A percentile compares a stretch with the other conserved stretches of the same genome.
Conservation (phyloP, 2,888 invertebrate genomes). For the Philereme vetulata region DNA sequence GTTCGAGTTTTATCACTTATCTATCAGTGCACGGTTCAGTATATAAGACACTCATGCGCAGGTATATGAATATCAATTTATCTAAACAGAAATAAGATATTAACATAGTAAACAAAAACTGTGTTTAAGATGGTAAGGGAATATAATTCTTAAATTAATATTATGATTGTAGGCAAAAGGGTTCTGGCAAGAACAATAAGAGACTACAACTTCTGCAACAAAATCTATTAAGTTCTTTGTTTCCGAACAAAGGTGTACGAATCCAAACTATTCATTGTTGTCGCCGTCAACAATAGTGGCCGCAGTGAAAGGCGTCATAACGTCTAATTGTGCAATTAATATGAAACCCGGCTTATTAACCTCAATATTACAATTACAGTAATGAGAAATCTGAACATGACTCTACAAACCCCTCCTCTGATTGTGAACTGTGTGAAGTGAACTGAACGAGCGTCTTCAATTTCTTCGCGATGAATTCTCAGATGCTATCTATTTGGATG, state of each 20-base stretch:
- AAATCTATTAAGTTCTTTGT: constrained; percentile 33
- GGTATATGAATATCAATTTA: too few species aligned
- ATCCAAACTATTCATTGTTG: constrained; percentile 56
- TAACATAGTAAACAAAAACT: too few species aligned
- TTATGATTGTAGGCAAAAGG: constrained; percentile 4
- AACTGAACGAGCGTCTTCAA: constrained; percentile 49
- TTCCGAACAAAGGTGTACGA: constrained; percentile 36
- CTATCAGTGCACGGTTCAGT: too few species aligned
- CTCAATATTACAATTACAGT: constrained; percentile 62
- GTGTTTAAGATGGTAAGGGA: too few species aligned
- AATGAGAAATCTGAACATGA: constrained; percentile 58
- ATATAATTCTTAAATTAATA: too few species aligned
- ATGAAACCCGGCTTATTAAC: constrained; percentile 66
- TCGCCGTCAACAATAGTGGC: constrained; percentile 49
- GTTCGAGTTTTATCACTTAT: too few species aligned
- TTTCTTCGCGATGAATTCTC: constrained; percentile 41
- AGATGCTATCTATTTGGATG: constrained; percentile 35
- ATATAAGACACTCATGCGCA: too few species aligned
- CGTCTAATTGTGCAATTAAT: constrained; percentile 64
- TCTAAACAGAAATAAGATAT: too few species aligned
- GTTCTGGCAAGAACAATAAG: constrained; percentile 12
- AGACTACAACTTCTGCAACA: constrained; percentile 18
- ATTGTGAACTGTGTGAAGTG: constrained; percentile 44
- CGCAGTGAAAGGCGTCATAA: constrained; percentile 67
- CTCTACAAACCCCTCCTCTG: constrained; percentile 38